Conservation (phyloP, 1,140 invertebrate species). For the Zaprionus africanus region DNA sequence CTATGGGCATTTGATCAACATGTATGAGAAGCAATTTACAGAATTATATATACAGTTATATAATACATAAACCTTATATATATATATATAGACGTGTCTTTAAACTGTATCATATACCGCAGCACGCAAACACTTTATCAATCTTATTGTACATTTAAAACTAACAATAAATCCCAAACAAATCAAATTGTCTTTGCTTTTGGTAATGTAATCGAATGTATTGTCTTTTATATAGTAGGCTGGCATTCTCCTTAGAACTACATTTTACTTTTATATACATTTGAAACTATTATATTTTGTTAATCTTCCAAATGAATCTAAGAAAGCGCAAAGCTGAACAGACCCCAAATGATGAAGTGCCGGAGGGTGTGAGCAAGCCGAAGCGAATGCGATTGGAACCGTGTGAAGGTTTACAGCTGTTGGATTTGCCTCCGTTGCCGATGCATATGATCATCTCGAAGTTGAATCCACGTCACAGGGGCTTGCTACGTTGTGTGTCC, state of each 20-base stretch:
- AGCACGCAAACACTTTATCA: constrained; percentile 33
- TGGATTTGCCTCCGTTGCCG: constrained; percentile 24
- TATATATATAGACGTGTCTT: constrained; percentile 12
- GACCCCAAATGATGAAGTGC: neutral
- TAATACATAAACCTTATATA: neutral
- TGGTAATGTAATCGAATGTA: neutral
- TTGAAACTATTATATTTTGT: neutral
- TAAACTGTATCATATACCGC: constrained; percentile 13
- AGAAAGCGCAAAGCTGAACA: neutral
- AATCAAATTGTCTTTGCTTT: neutral
- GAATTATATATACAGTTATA: constrained; percentile 14
- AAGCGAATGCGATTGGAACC: constrained; percentile 10
- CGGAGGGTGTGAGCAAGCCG: neutral
- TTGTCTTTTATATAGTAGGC: neutral
- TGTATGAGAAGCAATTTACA: constrained; percentile 36
- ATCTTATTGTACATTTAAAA: constrained; percentile 27
- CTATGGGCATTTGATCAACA: constrained; percentile 37
- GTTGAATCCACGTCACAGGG: constrained; percentile 2
- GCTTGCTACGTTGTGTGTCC: neutral
- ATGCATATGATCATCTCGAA: constrained; percentile 28
- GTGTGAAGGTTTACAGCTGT: neutral
- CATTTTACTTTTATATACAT: neutral
- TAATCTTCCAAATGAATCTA: neutral
- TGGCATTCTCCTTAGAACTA: neutral
- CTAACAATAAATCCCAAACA: constrained; percentile 5